Percentiles rank a stretch among this genome's conserved stretches.
These are phyloP conservation scores for Acrocephalus kingi DNA, from an alignment of 2,113 vertebrate genomes.

Conservation along the genomic window DNA sequence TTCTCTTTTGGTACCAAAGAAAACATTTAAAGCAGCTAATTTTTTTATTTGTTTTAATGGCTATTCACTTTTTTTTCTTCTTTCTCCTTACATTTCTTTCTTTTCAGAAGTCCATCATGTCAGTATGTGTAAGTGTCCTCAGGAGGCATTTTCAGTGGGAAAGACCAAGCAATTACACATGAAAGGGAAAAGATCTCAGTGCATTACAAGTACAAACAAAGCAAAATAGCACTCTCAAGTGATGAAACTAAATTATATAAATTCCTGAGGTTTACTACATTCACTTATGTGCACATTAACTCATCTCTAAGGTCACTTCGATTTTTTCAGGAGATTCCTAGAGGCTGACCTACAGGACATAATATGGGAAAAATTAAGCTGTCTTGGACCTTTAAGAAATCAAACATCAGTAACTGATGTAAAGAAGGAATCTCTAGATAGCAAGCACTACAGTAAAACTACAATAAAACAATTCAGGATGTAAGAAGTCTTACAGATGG, in stretches of 20 bases:
- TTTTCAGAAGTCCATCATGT: neutral
- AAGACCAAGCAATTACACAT: neutral
- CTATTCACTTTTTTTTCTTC: neutral
- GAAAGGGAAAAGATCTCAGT: neutral
- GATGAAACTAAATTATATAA: neutral
- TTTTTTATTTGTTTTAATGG: neutral
- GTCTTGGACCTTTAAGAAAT: slow-evolving; percentile 3
- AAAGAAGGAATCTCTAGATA: neutral
- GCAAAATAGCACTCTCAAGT: neutral
- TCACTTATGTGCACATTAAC: neutral
- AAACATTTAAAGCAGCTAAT: neutral
- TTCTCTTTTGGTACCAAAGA: neutral
- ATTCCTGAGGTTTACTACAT: neutral
- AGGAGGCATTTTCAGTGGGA: neutral
- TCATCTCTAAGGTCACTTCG: neutral
- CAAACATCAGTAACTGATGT: neutral
- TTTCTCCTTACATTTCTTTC: neutral
- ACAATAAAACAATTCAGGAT: neutral
- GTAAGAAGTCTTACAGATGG: slow-evolving; percentile 61
- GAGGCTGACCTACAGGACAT: neutral
- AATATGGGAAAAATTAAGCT: neutral
- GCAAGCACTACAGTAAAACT: neutral
- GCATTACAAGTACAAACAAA: neutral
- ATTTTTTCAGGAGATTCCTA: neutral
- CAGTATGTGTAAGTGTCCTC: neutral